Base-by-base conservation (phyloP, 1,140 invertebrate genomes). In the Saxidomus purpurata region DNA sequence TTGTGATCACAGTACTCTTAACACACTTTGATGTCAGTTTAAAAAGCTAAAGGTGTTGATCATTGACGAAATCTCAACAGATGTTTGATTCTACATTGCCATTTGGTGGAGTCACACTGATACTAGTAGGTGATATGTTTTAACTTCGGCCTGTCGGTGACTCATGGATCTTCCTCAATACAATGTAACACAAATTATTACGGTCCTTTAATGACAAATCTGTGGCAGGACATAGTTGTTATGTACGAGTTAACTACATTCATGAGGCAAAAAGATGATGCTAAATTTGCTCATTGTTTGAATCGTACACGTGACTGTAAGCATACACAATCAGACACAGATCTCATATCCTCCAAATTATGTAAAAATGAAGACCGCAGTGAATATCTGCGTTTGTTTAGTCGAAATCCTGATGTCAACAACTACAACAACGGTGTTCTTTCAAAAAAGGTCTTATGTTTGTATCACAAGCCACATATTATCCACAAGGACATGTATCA, bases 211-310 rank as follows among this genome's bases (percentile, higher is more conserved):
- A 34, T 49, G 22, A 31, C 0, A 3, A 85, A 85, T 40, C 17
- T 69, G 0, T 85, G 83, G 67, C 43, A 71, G 31, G 61, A 71
- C 6, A 15, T 87, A 8, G 40, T 63, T 8, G 74, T 69, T 11
- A 34, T 85, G 17, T 74, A 49, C 74, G 83, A 85, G 28, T 52
- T 85, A 13, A 85, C 25, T 36, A 74, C 63, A 52, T 22, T 85
- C 9, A 85, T 85, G 83, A 22, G 83, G 9, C 83, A 85, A 22
- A 92, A 89, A 91, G 85, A 91, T 88, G 87, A 87, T 85, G 52
- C 52, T 13, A 0, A 28, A 9, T 90, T 43, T 74, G 83, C 83
- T 4, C 17, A 85, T 2, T 47, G 40, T 19, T 47, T 85, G 17
- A 85, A 85, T 40, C 13, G 67, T 47, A 47, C 69, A 38, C 34